Conservation (phyloP, 1,140 invertebrate genomes). For the Achatina immaculata region DNA sequence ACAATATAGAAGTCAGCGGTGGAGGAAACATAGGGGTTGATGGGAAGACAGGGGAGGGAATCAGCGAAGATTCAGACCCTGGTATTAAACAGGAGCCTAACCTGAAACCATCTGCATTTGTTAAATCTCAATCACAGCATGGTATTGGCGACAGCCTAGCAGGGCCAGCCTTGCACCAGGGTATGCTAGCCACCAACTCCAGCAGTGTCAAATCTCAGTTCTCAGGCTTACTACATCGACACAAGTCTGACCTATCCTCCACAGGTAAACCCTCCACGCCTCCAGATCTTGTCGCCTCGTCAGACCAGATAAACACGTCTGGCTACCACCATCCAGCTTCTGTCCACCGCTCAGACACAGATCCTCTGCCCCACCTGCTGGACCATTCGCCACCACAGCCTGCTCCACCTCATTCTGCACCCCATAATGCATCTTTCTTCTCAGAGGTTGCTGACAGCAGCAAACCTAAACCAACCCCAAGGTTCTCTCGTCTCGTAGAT, state of each 20-base stretch:
- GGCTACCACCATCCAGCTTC: not conserved
- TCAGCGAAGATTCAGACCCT: constrained; percentile 45
- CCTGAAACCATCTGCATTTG: constrained; percentile 62
- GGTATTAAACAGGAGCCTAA: constrained; percentile 65
- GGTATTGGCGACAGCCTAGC: constrained; percentile 55
- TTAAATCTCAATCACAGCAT: constrained; percentile 67
- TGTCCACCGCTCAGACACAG: constrained; percentile 33
- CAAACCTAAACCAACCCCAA: constrained; percentile 64
- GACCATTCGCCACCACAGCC: constrained; percentile 27
- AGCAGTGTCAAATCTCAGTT: constrained; percentile 51
- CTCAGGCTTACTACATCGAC: constrained; percentile 63
- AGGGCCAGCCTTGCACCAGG: not conserved
- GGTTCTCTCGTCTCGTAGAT: constrained; percentile 55
- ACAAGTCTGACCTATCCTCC: constrained; percentile 69
- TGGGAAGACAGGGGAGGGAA: constrained; percentile 25
- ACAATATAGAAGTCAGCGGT: constrained; percentile 12
- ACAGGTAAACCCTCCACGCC: constrained; percentile 19
- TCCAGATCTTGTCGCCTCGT: not conserved
- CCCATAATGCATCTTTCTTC: constrained; percentile 11
- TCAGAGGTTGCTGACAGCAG: not conserved
- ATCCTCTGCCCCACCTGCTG: constrained; percentile 4
- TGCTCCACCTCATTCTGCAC: constrained; percentile 25
- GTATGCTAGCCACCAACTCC: not conserved
- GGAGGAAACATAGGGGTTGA: not conserved
- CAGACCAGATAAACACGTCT: constrained; percentile 21